These are phyloP conservation scores for Petrocephalus microphthalmus DNA, from an alignment of 2,113 vertebrate species.

Conservation along the genomic window DNA sequence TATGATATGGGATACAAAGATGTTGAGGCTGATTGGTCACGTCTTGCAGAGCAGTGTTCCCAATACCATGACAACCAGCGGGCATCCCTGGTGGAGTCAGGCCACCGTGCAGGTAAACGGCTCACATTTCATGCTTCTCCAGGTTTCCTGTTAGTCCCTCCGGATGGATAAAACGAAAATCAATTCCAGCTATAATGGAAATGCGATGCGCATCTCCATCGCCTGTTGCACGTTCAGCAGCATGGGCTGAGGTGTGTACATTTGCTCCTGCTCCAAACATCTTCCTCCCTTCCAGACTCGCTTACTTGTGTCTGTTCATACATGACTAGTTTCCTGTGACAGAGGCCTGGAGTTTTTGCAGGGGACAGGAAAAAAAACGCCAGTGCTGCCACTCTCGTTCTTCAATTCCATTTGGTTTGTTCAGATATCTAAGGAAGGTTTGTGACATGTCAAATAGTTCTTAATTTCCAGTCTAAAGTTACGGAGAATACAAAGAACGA, in stretches of 20 bases:
- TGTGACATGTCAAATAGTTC: background rate
- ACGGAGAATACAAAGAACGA: background rate
- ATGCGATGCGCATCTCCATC: background rate
- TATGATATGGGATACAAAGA: background rate
- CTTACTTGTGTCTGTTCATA: background rate
- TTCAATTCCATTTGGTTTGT: background rate
- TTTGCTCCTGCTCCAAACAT: background rate
- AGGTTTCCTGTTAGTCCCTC: background rate
- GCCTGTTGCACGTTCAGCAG: background rate
- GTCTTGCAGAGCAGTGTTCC: background rate
- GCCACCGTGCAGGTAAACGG: background rate
- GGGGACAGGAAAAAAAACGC: background rate
- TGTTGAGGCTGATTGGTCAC: background rate
- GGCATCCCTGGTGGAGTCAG: background rate
- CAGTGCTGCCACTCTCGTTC: background rate
- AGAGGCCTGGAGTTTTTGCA: background rate
- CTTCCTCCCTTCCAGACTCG: background rate
- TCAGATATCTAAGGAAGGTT: background rate
- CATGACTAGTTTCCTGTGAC: background rate
- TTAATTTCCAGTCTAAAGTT: background rate
- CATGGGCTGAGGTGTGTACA: background rate
- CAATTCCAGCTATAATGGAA: background rate
- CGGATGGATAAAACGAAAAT: slow-evolving; percentile 15
- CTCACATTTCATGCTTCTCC: background rate
- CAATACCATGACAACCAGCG: background rate